Percentiles rank a stretch among this genome's conserved stretches.
Evolutionary conservation across 2,888 invertebrate genomes (phyloP).

Genomic region (Phlogophora meticulosa): DNA sequence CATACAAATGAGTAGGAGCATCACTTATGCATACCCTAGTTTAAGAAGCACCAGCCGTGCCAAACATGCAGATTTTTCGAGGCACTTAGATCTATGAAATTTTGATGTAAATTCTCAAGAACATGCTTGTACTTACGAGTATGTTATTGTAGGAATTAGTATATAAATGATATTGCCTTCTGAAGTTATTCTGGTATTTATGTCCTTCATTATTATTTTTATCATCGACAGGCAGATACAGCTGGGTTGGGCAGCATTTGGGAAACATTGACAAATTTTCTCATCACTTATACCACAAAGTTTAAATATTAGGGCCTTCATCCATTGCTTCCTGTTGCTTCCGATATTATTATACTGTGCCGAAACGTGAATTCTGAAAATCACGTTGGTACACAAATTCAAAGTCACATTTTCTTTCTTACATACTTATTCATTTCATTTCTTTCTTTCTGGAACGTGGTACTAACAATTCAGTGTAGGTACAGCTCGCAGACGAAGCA

Average conservation of each 20-base stretch:
- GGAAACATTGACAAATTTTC: too few species aligned
- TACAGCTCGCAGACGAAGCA: conserved; percentile 26
- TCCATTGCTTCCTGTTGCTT: too few species aligned
- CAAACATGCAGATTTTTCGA: conserved; percentile 31
- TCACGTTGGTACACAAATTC: too few species aligned
- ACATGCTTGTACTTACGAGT: conserved; percentile 1
- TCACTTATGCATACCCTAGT: conserved; percentile 45
- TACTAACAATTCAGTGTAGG: conserved; percentile 5
- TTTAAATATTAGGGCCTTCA: too few species aligned
- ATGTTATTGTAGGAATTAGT: neutral
- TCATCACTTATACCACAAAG: too few species aligned
- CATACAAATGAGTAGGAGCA: conserved; percentile 16
- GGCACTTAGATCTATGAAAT: conserved; percentile 46
- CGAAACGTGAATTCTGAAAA: too few species aligned
- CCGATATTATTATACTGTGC: too few species aligned
- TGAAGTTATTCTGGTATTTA: too few species aligned
- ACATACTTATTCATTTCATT: neutral
- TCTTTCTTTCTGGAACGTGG: neutral
- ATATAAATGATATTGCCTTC: neutral
- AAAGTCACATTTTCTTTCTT: neutral
- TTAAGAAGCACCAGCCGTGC: conserved; percentile 26
- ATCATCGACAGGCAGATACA: too few species aligned
- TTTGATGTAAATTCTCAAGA: conserved; percentile 42
- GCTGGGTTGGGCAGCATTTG: too few species aligned
- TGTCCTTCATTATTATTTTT: too few species aligned